Base-by-base conservation (phyloP, 2,888 invertebrate genomes). In the Spatulosminthurus flaviceps region DNA sequence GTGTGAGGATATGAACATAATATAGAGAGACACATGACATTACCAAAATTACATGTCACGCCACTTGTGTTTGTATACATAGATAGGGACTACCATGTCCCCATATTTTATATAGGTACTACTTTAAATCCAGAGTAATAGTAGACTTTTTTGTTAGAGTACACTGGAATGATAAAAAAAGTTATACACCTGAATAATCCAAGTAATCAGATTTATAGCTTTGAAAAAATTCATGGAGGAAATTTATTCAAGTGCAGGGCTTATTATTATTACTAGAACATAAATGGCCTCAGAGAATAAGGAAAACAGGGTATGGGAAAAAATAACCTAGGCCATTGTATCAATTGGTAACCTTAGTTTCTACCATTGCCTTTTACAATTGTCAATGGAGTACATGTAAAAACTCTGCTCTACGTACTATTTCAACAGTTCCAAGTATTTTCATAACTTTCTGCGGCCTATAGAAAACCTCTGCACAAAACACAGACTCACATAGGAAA, bases 191-290 rank as follows among this genome's bases (percentile, higher is more conserved):
- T 26, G 28, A 28, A 29, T 34, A 21, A 28, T 69, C n/a, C 51
- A 13, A 24, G 26, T 51, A 72, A 72, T 72, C 72, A 72, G 72
- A 72, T 72, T 72, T 51, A 72, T 51, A 51, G 29, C 28, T 28
- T 67, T 24, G 24, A 67, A n/a, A n/a, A n/a, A 64, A 16, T 24
- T 21, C 34, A 34, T 34, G 34, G 34, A 34, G 21, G 24, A 64
- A 64, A 67, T 67, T 67, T 67, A 67, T 67, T 67, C 67, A 67
- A 67, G 67, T 67, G 67, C 67, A 67, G 9, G 67, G 29, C n/a
- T 21, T 21, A 60, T 19, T 60, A 60, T 34, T 34, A 34, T n/a
- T n/a, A n/a, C n/a, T n/a, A n/a, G n/a, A n/a, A n/a, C n/a, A n/a
- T n/a, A n/a, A n/a, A n/a, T 34, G 34, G 34, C 60, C 60, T 19